Percentiles rank a stretch among this genome's conserved stretches.
These are phyloP conservation scores for Scomber japonicus DNA, from an alignment of 2,113 vertebrate genomes.

Conservation along the genomic window DNA sequence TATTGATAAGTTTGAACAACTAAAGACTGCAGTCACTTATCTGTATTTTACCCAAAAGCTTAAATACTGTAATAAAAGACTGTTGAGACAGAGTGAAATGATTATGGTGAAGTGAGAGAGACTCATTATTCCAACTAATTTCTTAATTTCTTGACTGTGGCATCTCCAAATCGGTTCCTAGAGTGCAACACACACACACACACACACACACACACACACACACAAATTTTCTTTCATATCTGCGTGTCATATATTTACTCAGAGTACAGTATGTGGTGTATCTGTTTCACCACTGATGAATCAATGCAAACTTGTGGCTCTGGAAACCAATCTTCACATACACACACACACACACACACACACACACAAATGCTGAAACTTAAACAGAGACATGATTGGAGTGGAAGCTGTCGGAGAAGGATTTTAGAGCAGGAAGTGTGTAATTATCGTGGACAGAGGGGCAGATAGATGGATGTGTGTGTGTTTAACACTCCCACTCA, in stretches of 20 bases:
- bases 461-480: constrained; percentile 77
- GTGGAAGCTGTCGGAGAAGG: constrained; percentile 62
- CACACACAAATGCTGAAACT: constrained; percentile 2
- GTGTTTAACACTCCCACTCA: constrained; percentile 80
- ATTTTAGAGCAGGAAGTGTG: constrained; percentile 77
- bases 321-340: constrained; percentile 17
- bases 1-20: neutral
- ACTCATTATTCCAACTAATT: neutral
- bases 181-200: neutral
- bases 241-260: constrained; percentile 17
- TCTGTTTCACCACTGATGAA: constrained; percentile 19
- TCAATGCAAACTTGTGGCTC: neutral
- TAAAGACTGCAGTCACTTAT: neutral
- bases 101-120: neutral
- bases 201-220: neutral
- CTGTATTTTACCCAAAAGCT: neutral
- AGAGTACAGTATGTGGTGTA: neutral
- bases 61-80: neutral
- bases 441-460: constrained; percentile 75
- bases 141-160: constrained; percentile 1
- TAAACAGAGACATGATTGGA: constrained; percentile 66
- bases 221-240: constrained; percentile 15
- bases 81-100: neutral
- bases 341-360: neutral
- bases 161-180: neutral